These are phyloP conservation scores for Hoplostethus mediterraneus DNA, from an alignment of 2,797 vertebrate genomes.

Conservation along the genomic window DNA sequence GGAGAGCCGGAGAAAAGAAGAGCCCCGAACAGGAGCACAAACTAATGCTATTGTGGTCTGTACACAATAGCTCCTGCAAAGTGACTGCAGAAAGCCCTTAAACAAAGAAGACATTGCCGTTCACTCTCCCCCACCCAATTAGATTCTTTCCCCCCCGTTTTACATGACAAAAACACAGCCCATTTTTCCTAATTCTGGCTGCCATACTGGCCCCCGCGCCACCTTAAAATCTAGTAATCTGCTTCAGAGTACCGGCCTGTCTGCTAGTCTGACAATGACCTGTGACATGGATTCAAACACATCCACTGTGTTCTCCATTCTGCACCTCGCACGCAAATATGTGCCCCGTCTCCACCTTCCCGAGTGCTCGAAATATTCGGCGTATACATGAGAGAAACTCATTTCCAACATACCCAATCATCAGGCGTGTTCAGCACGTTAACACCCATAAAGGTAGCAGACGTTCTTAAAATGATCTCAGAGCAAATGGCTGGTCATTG, in stretches of 20 bases:
- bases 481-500: slow-evolving; percentile 1
- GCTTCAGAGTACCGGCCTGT: slow-evolving; percentile 67
- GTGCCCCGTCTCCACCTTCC: slow-evolving; percentile 70
- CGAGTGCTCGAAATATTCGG: slow-evolving; percentile 78
- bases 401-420: slow-evolving; percentile 63
- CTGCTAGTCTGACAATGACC: slow-evolving; percentile 81
- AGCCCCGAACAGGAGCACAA: slow-evolving; percentile 82
- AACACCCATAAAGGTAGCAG: not conserved
- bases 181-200: slow-evolving; percentile 82
- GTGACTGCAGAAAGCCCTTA: slow-evolving; percentile 88
- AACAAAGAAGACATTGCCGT: slow-evolving; percentile 85
- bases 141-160: slow-evolving; percentile 82
- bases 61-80: slow-evolving; percentile 88
- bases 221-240: slow-evolving; percentile 77
- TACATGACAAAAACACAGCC: slow-evolving; percentile 86
- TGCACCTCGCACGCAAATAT: slow-evolving; percentile 67
- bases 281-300: slow-evolving; percentile 81
- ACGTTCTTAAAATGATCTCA: not conserved
- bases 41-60: slow-evolving; percentile 90
- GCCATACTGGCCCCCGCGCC: slow-evolving; percentile 63
- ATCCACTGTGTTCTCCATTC: slow-evolving; percentile 75
- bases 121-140: slow-evolving; percentile 83
- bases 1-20: slow-evolving; percentile 82
- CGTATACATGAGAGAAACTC: slow-evolving; percentile 73
- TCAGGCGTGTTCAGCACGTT: slow-evolving; percentile 2